phyloP scores from a whole-genome alignment of 1,140 invertebrate species.

The Lepidurus arcticus region DNA sequence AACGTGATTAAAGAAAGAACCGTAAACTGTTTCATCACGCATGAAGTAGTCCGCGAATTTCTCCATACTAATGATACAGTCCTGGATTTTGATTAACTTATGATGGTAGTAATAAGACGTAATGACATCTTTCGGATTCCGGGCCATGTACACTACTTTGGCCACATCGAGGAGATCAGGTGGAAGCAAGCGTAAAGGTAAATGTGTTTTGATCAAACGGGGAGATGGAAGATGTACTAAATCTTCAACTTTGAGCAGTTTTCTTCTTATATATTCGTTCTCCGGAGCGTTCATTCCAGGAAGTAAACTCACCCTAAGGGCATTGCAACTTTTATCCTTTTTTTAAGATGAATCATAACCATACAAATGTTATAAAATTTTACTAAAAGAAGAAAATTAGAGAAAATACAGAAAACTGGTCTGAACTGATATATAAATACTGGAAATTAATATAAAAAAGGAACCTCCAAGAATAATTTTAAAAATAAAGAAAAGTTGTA shows the following conservation, averaged over 20 bases:
- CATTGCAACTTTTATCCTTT: background rate
- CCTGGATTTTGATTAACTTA: constrained; percentile 27
- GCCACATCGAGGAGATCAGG: constrained; percentile 36
- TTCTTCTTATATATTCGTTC: background rate
- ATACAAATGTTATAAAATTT: too few relatives aligned
- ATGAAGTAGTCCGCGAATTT: constrained; percentile 36
- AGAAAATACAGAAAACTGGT: too few relatives aligned
- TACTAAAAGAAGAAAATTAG: too few relatives aligned
- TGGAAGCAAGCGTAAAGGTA: constrained; percentile 46
- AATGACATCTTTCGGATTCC: constrained; percentile 28
- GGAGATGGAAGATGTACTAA: constrained; percentile 35
- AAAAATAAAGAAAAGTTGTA: background rate
- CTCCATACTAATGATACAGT: constrained; percentile 43
- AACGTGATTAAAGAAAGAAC: constrained; percentile 35
- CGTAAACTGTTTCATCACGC: constrained; percentile 6
- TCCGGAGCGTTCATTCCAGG: too few relatives aligned
- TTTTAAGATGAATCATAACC: too few relatives aligned
- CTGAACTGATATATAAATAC: too few relatives aligned
- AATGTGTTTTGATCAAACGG: constrained; percentile 48
- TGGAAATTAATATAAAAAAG: too few relatives aligned
- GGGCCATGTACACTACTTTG: constrained; percentile 22
- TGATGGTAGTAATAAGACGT: constrained; percentile 1
- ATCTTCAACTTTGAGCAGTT: background rate
- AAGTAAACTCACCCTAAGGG: background rate
- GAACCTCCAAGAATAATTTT: too few relatives aligned